These are phyloP conservation scores for Saturnia japonica DNA, from an alignment of 2,888 invertebrate genomes.

Conservation along the genomic window DNA sequence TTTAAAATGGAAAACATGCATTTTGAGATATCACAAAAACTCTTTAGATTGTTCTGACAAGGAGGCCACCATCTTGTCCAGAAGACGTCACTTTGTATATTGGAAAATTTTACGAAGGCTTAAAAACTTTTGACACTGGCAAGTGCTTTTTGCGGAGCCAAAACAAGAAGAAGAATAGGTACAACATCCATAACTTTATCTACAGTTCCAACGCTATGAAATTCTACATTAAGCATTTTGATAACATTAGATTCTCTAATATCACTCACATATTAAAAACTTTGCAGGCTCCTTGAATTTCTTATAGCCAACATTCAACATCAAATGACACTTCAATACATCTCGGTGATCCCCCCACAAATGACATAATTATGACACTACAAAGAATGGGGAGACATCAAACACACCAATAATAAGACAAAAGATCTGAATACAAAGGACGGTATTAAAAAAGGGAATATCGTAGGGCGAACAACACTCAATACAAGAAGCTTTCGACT, in stretches of 20 bases:
- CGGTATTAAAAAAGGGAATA: conserved; percentile 39
- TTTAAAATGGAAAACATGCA: no score
- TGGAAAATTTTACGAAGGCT: no score
- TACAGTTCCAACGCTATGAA: no score
- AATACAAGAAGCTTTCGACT: conserved; percentile 61
- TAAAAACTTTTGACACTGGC: no score
- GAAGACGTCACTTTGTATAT: no score
- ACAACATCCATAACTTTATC: background rate
- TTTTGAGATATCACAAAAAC: no score
- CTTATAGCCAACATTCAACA: background rate
- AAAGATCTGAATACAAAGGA: conserved; percentile 30
- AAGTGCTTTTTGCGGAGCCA: no score
- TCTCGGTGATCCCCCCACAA: conserved; percentile 11
- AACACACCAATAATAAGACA: conserved; percentile 33
- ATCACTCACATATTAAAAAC: no score
- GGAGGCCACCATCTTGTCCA: no score
- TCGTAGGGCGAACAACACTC: conserved; percentile 58
- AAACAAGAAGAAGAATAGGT: background rate
- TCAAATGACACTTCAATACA: conserved; percentile 8
- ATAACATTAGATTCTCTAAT: no score
- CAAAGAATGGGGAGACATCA: conserved; percentile 35
- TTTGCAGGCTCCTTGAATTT: background rate
- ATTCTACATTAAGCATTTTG: no score
- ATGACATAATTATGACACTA: conserved; percentile 36
- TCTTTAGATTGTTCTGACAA: no score